Evolutionary conservation across 2,888 invertebrate genomes (phyloP), one percentile per base, ranked within the genome.

Genomic region (Chalcosyrphus nemorum): DNA sequence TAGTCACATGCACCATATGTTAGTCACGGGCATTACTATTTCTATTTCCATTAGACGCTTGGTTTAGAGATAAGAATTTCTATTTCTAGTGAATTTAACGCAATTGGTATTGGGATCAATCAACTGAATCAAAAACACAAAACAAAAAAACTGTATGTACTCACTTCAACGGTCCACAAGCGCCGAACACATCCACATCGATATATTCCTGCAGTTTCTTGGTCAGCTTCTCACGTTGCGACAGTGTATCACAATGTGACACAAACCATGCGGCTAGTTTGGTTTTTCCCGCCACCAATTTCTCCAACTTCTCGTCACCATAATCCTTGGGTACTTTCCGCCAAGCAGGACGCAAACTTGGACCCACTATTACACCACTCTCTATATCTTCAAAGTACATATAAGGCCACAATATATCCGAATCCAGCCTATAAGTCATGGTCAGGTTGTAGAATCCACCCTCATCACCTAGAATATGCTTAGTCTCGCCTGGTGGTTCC

Each of bases 181-280:
- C 88, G n/a, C 95, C 95, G 87, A 92, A 95, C 17, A 95, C 92
- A 88, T 95, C 94, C 11, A 95, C 93, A 1, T 91, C 86, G 13
- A 95, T 92, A 88, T 93, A 90, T 77, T 93, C 92, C 54, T 92
- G 90, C 47, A 96, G 89, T 78, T 92, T 93, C 65, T 89, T 74
- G 5, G 91, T 92, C 68, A 93, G 89, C 6, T 89, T 56, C 76
- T 92, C 91, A 13, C 94, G 90, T 13, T 89, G 87, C 72, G 93
- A 93, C 4, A 89, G 81, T 0, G 93, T 91, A 2, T 88, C 13
- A 86, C 94, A 94, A 86, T 93, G 92, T 24, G 93, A 93, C 4
- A 93, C 93, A 86, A 93, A 92, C 94, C 94, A 94, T 3, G 92
- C 92, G 68, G 90, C 94, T 90, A 91, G 92, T 91, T 90, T 93